Evolutionary conservation across 2,888 invertebrate genomes (phyloP), one percentile per base, ranked within the genome.

Genomic region (Octodonta nipae): DNA sequence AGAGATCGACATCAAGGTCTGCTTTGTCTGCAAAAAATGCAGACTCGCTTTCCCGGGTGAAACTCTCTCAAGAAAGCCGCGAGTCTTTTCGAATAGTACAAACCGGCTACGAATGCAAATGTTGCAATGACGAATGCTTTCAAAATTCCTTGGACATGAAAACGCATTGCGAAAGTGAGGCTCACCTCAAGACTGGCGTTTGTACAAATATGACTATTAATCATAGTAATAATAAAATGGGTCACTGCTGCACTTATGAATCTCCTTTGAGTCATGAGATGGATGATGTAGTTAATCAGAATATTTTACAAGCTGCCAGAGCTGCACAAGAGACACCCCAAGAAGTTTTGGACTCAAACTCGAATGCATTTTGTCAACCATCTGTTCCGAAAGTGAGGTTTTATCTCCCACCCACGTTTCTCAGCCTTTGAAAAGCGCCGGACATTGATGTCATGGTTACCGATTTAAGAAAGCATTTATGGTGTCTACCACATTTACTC

Each of bases 211-310:
- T 33, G 4, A 5, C 12, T 32, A 37, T 39, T 11, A 34, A 35
- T 25, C 37, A 20, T n/a, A 31, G 36, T 13, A 30, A 24, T 5
- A 34, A 39, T 25, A 39, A 34, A 30, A 34, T 37, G 28, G 34
- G 44, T 43, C 49, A 30, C 43, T 42, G 37, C 49, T 54, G 34
- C 58, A 67, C 65, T n/a, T 52, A 63, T 11, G 64, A 65, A 41
- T 73, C 74, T 42, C 75, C 77, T 13, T 67, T 82, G 28, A 73
- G 74, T 37, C 79, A 81, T 62, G 80, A 82, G 60, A 82, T 82
- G 80, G 82, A 82, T 60, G 79, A 82, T 61, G 81, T 82, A 43
- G 82, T 82, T 39, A 82, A 82, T 60, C 82, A 82, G 65, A 81
- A 82, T 52, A 80, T 81, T 40, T 64, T 81, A 45, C 62, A 82